These are phyloP conservation scores for Leucosticte australis DNA, from an alignment of 2,113 vertebrate species.

Conservation along the genomic window DNA sequence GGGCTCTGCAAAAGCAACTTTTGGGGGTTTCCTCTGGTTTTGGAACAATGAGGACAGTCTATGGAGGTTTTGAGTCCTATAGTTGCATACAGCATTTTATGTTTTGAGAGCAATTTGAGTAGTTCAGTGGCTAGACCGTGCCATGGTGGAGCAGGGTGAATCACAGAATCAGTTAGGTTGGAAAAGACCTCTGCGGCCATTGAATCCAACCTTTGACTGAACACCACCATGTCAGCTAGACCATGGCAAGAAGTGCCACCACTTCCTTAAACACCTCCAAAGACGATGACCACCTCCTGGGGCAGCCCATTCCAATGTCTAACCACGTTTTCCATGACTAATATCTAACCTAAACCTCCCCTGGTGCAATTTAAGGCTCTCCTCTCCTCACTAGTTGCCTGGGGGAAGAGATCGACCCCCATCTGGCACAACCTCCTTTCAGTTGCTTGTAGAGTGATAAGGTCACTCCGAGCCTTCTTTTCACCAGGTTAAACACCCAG, in stretches of 20 bases:
- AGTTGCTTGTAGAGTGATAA: not conserved
- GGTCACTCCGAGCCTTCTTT: not conserved
- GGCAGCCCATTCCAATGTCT: not conserved
- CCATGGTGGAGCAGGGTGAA: not conserved
- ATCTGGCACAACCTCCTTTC: not conserved
- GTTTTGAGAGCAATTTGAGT: not conserved
- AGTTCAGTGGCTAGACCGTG: not conserved
- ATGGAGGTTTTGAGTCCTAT: not conserved
- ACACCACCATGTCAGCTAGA: not conserved
- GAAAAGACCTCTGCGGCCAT: not conserved
- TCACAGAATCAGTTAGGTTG: not conserved
- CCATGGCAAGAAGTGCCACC: not conserved
- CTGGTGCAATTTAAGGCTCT: not conserved
- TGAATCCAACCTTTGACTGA: not conserved
- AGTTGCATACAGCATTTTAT: rapidly evolving
- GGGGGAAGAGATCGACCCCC: not conserved
- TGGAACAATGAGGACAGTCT: not conserved
- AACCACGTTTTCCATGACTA: not conserved
- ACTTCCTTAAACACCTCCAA: not conserved
- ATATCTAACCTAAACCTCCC: not conserved
- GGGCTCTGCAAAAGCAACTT: rapidly evolving
- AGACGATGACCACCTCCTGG: not conserved
- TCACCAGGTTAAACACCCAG: not conserved
- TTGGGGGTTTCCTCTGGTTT: not conserved
- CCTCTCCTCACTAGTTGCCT: not conserved